Conservation (phyloP, 2,113 vertebrate genomes). For the Terrapene triunguis region DNA sequence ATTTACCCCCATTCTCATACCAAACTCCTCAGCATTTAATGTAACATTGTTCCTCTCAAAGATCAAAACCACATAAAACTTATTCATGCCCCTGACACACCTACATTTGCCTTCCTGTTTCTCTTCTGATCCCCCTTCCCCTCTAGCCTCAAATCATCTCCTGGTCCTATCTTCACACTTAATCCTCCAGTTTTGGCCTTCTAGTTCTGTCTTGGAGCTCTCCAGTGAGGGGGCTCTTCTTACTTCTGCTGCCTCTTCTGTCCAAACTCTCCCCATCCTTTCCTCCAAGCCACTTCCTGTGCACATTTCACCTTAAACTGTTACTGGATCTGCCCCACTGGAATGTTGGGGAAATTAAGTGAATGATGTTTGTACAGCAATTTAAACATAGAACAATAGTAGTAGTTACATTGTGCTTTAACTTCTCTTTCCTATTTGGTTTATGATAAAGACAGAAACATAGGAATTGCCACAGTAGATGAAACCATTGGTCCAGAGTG, state of each 20-base stretch:
- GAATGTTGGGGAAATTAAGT: background rate
- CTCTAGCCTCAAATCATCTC: background rate
- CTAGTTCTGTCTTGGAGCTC: background rate
- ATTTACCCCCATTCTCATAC: background rate
- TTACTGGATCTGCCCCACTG: background rate
- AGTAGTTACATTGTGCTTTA: too few species aligned
- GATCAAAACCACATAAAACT: background rate
- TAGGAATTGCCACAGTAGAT: background rate
- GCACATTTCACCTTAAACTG: background rate
- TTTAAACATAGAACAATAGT: too few species aligned
- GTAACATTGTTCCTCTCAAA: background rate
- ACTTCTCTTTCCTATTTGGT: accelerated
- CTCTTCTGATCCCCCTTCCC: background rate
- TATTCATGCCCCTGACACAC: background rate
- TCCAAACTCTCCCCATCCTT: accelerated
- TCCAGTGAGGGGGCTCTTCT: background rate
- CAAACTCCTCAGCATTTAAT: background rate
- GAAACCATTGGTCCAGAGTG: background rate
- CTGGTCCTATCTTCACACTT: accelerated
- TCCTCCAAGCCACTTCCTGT: background rate
- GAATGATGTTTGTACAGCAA: background rate
- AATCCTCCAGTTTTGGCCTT: background rate
- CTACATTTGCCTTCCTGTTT: background rate
- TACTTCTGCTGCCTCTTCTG: background rate
- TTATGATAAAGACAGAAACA: background rate